phyloP scores from a whole-genome alignment of 2,113 vertebrate species.

The Corythoichthys haematopterus region DNA sequence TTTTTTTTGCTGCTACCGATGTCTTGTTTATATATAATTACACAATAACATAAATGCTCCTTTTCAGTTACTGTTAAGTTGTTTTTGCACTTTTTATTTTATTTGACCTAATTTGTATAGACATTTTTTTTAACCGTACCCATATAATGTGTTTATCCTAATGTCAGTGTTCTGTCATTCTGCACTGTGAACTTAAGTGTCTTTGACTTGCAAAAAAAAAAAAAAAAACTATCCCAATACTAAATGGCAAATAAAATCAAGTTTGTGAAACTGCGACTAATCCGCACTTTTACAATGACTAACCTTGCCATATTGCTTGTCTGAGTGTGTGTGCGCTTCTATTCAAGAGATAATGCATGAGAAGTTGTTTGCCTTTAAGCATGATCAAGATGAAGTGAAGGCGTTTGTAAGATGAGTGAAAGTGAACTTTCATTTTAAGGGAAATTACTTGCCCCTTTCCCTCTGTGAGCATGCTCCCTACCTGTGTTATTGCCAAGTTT shows the following conservation, averaged over 20 bases:
- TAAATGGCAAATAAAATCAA: slow-evolving; percentile 73
- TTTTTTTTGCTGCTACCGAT: slow-evolving; percentile 72
- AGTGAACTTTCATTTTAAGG: slow-evolving; percentile 8
- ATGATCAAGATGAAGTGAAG: slow-evolving; percentile 42
- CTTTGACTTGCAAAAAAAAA: slow-evolving; percentile 60
- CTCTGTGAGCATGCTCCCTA: slow-evolving; percentile 48
- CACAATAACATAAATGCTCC: slow-evolving; percentile 55
- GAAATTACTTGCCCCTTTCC: slow-evolving; percentile 13
- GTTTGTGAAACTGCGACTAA: slow-evolving; percentile 73
- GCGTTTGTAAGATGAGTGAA: slow-evolving; percentile 9
- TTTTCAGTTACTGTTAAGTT: slow-evolving; percentile 64
- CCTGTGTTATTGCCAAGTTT: slow-evolving; percentile 17
- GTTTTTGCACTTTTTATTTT: slow-evolving; percentile 70
- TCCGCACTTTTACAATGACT: slow-evolving; percentile 71
- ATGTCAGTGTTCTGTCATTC: slow-evolving; percentile 68
- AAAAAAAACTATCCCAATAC: slow-evolving; percentile 59
- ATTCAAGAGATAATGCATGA: slow-evolving; percentile 40
- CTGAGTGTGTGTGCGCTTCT: slow-evolving; percentile 17
- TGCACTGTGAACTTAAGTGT: slow-evolving; percentile 72
- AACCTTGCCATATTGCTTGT: slow-evolving; percentile 64
- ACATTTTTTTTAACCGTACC: slow-evolving; percentile 53
- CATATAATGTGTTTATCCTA: slow-evolving; percentile 63
- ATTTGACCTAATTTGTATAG: slow-evolving; percentile 47
- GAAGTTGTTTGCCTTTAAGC: slow-evolving; percentile 33
- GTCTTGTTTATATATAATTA: slow-evolving; percentile 51